Percentiles rank a stretch among this genome's conserved stretches.
These are phyloP conservation scores for Steinernema khuongi DNA, from an alignment of 1,140 invertebrate species.

Conservation along the genomic window DNA sequence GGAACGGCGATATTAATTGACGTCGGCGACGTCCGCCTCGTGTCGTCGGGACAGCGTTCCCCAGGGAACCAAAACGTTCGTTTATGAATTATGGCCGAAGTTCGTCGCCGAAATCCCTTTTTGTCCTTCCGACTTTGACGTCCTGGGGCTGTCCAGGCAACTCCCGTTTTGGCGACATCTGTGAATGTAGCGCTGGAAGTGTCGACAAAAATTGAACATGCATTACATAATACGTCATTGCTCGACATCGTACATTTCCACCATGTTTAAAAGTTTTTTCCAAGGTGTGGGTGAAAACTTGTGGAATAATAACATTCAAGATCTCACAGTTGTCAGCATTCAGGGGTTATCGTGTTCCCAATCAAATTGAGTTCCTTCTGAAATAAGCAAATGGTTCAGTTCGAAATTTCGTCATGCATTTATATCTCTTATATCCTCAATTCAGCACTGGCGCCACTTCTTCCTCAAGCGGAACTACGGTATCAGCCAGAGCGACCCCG, in stretches of 20 bases:
- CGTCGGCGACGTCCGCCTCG: neutral
- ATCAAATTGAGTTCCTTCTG: no score
- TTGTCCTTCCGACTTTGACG: neutral
- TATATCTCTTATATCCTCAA: no score
- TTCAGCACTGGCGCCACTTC: conserved; percentile 54
- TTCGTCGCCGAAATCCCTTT: neutral
- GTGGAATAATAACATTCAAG: no score
- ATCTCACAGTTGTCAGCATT: no score
- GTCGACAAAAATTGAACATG: no score
- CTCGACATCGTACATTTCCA: no score
- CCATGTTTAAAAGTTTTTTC: no score
- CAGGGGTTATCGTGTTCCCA: no score
- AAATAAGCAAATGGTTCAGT: neutral
- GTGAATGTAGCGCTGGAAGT: no score
- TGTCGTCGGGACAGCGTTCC: neutral
- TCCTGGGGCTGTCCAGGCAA: neutral
- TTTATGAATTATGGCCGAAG: conserved; percentile 10
- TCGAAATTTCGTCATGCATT: neutral
- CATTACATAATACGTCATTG: no score
- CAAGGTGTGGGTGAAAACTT: no score
- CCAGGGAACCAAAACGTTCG: neutral
- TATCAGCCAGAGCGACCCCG: conserved; percentile 37
- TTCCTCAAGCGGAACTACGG: conserved; percentile 51
- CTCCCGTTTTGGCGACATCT: conserved; percentile 7
- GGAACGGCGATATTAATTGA: no score